Conservation (phyloP, 2,888 invertebrate species). For the Diabrotica balteata region DNA sequence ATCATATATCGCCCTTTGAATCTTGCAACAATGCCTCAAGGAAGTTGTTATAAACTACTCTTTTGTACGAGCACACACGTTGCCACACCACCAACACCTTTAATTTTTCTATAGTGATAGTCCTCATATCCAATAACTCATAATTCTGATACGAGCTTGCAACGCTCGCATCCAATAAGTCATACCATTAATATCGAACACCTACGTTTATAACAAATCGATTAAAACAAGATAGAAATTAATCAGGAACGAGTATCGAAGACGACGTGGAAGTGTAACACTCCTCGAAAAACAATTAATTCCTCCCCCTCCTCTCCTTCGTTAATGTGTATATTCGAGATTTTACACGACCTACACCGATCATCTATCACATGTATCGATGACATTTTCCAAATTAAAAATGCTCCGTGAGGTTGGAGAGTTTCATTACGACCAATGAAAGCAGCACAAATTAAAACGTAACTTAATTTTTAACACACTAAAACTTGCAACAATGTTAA, state of each 20-base stretch:
- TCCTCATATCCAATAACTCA: slow-evolving; percentile 11
- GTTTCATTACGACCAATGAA: no score
- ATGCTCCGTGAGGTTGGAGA: slow-evolving; percentile 51
- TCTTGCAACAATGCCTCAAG: background rate
- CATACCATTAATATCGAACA: slow-evolving; percentile 55
- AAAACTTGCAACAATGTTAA: no score
- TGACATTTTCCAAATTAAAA: slow-evolving; percentile 63
- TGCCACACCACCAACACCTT: background rate
- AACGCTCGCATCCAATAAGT: slow-evolving; percentile 41
- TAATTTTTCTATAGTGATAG: background rate
- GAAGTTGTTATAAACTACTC: background rate
- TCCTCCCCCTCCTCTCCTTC: slow-evolving; percentile 47
- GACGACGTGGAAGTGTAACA: slow-evolving; percentile 50
- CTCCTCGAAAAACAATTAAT: slow-evolving; percentile 62
- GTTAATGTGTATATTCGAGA: slow-evolving; percentile 46
- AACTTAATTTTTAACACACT: no score
- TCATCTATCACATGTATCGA: slow-evolving; percentile 62
- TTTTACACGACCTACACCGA: slow-evolving; percentile 58
- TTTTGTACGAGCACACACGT: background rate
- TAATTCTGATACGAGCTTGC: slow-evolving; percentile 1
- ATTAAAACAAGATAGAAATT: slow-evolving; percentile 57
- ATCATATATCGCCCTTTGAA: background rate
- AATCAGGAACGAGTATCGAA: slow-evolving; percentile 51
- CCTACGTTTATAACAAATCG: slow-evolving; percentile 59
- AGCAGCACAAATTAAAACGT: no score